phyloP scores from a whole-genome alignment of 2,797 vertebrate species.

The Poeciliopsis infans region DNA sequence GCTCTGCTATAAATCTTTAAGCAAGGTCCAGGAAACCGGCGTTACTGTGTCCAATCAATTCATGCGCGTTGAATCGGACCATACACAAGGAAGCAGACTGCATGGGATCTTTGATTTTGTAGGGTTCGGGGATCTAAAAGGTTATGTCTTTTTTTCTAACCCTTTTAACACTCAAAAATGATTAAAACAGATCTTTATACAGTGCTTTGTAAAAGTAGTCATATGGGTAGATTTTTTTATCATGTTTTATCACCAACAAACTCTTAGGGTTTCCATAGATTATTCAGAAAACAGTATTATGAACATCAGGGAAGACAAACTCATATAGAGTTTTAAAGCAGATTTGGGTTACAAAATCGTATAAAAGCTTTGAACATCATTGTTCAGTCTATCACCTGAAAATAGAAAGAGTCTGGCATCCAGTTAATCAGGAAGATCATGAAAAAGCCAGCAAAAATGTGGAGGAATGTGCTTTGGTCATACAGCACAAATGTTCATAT shows the following conservation, averaged over 20 bases:
- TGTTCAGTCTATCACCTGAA: not conserved
- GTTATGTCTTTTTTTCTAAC: not conserved
- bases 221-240: not conserved
- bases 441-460: not conserved
- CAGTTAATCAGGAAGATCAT: not conserved
- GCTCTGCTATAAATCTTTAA: constrained; percentile 54
- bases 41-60: constrained; percentile 55
- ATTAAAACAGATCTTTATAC: not conserved
- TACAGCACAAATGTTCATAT: too few species aligned
- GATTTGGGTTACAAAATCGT: not conserved
- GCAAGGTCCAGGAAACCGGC: constrained; percentile 50
- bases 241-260: not conserved
- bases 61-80: constrained; percentile 23
- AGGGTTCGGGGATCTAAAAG: not conserved
- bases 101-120: constrained; percentile 3
- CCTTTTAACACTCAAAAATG: not conserved
- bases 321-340: not conserved
- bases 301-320: not conserved
- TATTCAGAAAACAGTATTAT: not conserved
- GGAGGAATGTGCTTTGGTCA: not conserved
- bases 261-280: not conserved
- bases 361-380: not conserved
- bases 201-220: not conserved
- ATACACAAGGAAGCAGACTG: constrained; percentile 27
- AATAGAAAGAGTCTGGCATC: not conserved